Evolutionary conservation across 2,888 invertebrate genomes (phyloP), one percentile per base, ranked within the genome.

Genomic region (Nomada ferruginata): DNA sequence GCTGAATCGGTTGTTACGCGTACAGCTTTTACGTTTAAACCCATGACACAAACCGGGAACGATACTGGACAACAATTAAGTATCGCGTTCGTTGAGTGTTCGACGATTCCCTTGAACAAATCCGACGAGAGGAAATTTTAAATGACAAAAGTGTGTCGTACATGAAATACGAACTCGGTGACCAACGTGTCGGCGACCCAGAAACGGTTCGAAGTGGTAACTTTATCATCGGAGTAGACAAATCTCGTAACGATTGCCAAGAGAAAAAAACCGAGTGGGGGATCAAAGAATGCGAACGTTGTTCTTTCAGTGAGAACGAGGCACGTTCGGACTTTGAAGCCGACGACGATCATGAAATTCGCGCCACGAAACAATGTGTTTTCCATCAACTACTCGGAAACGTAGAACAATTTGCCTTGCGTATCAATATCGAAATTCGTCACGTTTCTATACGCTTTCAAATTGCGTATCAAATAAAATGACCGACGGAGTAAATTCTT

Each of bases 211-310:
- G 60, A 69, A 76, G 72, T 75, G 69, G 80, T 79, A 78, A 75
- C 82, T 69, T 75, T 65, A 61, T 77, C 68, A 69, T 75, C 66
- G 50, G 20, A 53, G 71, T 72, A 63, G 79, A 60, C 74, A 36
- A 83, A 81, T 63, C 61, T 75, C 55, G 29, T 50, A 66, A 66
- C 59, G 59, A 80, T 36, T 84, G 84, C 74, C 83, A 80, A 76
- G 69, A 78, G 53, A 77, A 63, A 66, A 72, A 63, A 64, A 55
- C 36, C 18, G 50, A 60, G 69, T 52, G 59, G 59, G 82, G 63
- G 63, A 57, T n/a, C 42, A 26, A 69, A 71, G 70, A 84, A 84
- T 82, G 79, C 83, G 83, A 79, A 53, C 83, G 29, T 79, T 72
- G 72, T 68, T 82, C 79, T 66, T 82, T 84, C 64, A 60, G 60